Percentiles rank a stretch among this genome's conserved stretches.
phyloP scores from a whole-genome alignment of 1,140 invertebrate genomes.

The Venturia canescens region DNA sequence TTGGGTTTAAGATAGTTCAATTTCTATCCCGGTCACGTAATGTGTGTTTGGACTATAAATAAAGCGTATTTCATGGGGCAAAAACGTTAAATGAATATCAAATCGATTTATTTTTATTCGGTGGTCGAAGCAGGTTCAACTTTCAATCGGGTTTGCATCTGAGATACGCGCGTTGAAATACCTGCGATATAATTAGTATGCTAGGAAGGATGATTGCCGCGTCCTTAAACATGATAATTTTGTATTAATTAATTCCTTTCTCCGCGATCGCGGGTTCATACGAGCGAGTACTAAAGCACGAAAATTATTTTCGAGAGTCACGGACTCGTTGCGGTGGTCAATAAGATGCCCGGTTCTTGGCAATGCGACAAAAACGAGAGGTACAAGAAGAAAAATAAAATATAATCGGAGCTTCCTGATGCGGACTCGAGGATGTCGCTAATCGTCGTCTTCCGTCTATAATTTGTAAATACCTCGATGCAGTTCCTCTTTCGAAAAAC shows the following conservation, averaged over 20 bases:
- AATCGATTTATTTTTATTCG: neutral
- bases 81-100: neutral
- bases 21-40: too few relatives aligned
- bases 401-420: conserved; percentile 23
- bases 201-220: neutral
- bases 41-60: too few relatives aligned
- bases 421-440: neutral
- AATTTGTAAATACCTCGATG: conserved; percentile 20
- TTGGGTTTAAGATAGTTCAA: too few relatives aligned
- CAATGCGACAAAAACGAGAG: conserved; percentile 14
- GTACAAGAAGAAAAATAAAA: neutral
- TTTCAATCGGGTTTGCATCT: conserved; percentile 7
- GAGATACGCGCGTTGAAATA: neutral
- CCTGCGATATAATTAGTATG: conserved; percentile 35
- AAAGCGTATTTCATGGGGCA: too few relatives aligned
- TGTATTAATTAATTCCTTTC: conserved; percentile 30
- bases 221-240: conserved; percentile 38
- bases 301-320: conserved; percentile 37
- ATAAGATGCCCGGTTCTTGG: neutral
- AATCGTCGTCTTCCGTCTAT: neutral
- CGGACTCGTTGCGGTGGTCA: neutral
- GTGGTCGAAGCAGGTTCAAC: neutral
- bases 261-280: neutral
- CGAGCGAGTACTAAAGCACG: conserved; percentile 23
- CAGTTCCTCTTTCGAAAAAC: conserved; percentile 4